phyloP scores from a whole-genome alignment of 2,113 vertebrate species.

The Rhinolophus sinicus region DNA sequence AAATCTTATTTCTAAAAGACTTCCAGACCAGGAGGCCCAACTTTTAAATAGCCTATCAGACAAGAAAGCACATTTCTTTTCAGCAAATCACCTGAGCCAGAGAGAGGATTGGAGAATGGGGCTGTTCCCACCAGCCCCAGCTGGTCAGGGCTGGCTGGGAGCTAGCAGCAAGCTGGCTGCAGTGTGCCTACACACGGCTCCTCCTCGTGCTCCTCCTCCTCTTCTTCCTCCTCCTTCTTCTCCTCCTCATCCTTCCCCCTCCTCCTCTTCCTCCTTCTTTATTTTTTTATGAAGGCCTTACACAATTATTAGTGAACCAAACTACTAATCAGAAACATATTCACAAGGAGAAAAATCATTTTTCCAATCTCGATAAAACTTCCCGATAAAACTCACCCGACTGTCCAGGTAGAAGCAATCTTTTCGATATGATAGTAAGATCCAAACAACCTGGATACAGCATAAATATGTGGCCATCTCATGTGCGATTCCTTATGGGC shows the following conservation, averaged over 20 bases:
- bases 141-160: not conserved
- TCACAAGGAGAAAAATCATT: not conserved
- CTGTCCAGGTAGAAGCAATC: no score
- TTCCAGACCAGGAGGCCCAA: not conserved
- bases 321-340: no score
- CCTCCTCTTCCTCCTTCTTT: no score
- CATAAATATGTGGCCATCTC: not conserved
- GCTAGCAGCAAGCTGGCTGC: conserved; percentile 28
- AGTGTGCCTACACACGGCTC: not conserved
- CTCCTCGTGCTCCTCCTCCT: no score
- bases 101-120: not conserved
- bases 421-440: not conserved
- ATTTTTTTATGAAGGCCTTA: no score
- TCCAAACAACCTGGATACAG: not conserved
- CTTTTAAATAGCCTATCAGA: not conserved
- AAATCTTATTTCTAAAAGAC: not conserved
- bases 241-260: no score
- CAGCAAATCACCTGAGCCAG: not conserved
- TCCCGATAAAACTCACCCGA: not conserved
- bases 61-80: not conserved
- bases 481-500: conserved; percentile 87
- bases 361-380: no score
- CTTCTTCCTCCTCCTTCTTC: no score
- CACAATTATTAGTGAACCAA: no score
- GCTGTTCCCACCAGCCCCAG: not conserved